These are phyloP conservation scores for Glaucomys volans DNA, from an alignment of 2,113 vertebrate species.

Conservation along the genomic window DNA sequence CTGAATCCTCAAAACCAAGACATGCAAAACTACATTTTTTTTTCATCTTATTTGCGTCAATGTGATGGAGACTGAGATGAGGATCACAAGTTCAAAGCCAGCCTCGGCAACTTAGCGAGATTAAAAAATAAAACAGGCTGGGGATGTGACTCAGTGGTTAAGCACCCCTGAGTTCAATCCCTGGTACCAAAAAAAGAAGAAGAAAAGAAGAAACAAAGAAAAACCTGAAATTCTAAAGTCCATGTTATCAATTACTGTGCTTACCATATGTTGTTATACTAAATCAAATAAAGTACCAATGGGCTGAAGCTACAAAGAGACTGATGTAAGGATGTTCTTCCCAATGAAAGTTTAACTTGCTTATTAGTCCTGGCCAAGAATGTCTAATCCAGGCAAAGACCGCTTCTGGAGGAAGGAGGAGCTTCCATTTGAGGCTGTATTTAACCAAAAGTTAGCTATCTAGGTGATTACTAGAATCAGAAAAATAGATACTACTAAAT, in stretches of 20 bases:
- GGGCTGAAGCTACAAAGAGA: neutral
- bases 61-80: neutral
- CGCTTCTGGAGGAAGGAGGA: neutral
- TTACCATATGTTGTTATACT: neutral
- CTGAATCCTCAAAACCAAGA: neutral
- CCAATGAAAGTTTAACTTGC: neutral
- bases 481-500: constrained; percentile 43
- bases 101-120: no score
- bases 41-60: neutral
- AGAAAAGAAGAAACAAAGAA: no score
- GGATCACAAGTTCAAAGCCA: no score
- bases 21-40: neutral
- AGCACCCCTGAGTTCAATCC: no score
- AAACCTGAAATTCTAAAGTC: neutral
- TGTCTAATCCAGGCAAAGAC: neutral
- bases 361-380: neutral
- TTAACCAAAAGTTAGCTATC: constrained; percentile 36
- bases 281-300: neutral
- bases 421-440: neutral
- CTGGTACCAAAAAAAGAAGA: no score
- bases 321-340: neutral
- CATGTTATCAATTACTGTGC: neutral
- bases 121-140: no score
- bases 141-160: no score
- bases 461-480: constrained; percentile 9